Base-by-base conservation (phyloP, 2,888 invertebrate genomes). In the Branchinecta sandiegonensis region DNA sequence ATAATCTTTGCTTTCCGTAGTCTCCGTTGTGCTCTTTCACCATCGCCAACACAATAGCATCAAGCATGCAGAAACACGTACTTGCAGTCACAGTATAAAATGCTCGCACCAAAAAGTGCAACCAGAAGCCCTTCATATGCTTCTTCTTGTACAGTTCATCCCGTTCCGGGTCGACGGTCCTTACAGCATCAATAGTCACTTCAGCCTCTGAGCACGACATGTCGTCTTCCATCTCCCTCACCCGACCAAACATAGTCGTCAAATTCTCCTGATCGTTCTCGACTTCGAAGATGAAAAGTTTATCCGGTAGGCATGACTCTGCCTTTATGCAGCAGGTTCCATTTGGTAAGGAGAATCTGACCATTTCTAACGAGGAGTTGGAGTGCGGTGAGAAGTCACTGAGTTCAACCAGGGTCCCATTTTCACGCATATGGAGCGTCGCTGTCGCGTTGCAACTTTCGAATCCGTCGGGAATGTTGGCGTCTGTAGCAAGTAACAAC, bases 31-130 rank as follows among this genome's bases (percentile, higher is more conserved):
- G 63, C 75, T 87, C 86, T 77, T 90, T 90, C 72, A 92, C 88
- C 84, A 90, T 86, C 10, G 87, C 88, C 71, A 92, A 79, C 0
- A 90, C 89, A 71, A 91, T 89, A 0, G 92, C 90, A 78, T 93
- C 92, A 85, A 91, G 86, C 68, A 93, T 87, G 12, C 89, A 89
- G 1, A 90, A 88, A n/a, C 89, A 87, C 47, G 90, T 90, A 7
- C 88, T 86, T 75, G 89, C 80, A 84, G 88, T 87, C 8, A 89
- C 86, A 48, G 88, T 89, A 1, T 87, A 90, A 73, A 90, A 79
- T 73, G 92, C 86, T 75, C 90, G 80, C 71, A 92, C 75, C 67
- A 86, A 78, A 76, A 91, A 90, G 76, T 92, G 92, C 71, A 88
- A 82, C 84, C 89, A 90, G 76, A 91, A 92, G 2, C 87, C 85